Evolutionary conservation across 2,113 vertebrate genomes (phyloP).

Genomic region (Australoheros scitulus): DNA sequence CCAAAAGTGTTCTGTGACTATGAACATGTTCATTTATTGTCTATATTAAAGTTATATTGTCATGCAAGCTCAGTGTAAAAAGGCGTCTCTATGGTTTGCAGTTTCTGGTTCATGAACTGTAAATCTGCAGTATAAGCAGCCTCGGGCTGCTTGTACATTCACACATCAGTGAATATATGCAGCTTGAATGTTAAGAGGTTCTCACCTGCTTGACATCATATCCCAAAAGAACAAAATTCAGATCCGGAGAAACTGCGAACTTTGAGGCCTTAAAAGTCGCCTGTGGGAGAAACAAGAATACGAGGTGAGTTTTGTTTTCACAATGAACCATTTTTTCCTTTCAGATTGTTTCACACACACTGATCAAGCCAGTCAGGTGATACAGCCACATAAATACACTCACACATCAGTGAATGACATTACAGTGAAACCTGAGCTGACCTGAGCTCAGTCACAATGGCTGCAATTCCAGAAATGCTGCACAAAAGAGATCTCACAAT

Average conservation of each 20-base stretch:
- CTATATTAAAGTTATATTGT: not conserved
- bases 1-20: no score
- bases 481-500: not conserved
- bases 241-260: conserved; percentile 91
- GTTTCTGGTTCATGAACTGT: not conserved
- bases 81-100: not conserved
- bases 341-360: not conserved
- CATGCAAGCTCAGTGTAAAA: not conserved
- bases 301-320: not conserved
- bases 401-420: not conserved
- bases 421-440: not conserved
- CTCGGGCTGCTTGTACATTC: no score
- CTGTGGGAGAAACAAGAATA: conserved; percentile 69
- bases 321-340: not conserved
- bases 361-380: not conserved
- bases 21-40: not conserved
- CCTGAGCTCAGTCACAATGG: not conserved
- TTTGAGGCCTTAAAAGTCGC: conserved; percentile 93
- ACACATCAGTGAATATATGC: not conserved
- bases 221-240: conserved; percentile 90
- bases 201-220: conserved; percentile 94
- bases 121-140: not conserved
- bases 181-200: conserved; percentile 2
- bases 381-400: not conserved
- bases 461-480: not conserved